phyloP scores from a whole-genome alignment of 2,888 invertebrate species.

The Apodemia hepburni region DNA sequence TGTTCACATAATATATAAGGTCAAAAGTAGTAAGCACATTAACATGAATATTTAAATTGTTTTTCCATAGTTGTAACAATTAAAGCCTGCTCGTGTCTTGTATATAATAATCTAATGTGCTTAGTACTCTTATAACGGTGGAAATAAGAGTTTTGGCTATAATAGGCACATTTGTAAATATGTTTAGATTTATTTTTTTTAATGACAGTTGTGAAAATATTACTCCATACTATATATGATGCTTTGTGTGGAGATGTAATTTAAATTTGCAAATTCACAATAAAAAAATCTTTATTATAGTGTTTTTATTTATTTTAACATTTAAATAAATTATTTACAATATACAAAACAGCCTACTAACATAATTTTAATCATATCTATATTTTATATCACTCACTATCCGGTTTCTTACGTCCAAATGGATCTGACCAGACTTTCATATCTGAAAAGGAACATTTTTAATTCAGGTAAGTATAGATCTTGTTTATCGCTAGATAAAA shows the following conservation, averaged over 20 bases:
- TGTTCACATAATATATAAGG: conserved; percentile 10
- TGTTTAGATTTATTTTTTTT: conserved; percentile 65
- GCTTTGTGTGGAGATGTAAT: conserved; percentile 38
- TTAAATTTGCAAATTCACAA: conserved; percentile 56
- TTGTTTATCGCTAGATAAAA: not conserved
- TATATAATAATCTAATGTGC: conserved; percentile 22
- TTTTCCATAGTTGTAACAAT: conserved; percentile 9
- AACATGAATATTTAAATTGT: conserved; percentile 20
- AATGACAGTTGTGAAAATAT: conserved; percentile 53
- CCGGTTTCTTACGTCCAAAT: conserved; percentile 71
- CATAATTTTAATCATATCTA: conserved; percentile 24
- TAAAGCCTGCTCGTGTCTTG: conserved; percentile 13
- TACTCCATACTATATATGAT: conserved; percentile 49
- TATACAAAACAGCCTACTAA: not conserved
- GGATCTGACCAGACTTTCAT: conserved; percentile 83
- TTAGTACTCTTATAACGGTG: conserved; percentile 26
- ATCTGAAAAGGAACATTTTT: conserved; percentile 56
- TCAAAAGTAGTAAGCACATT: conserved; percentile 18
- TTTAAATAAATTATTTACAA: conserved; percentile 1
- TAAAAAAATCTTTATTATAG: conserved; percentile 48
- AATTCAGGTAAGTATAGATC: not conserved
- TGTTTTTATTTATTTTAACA: conserved; percentile 18
- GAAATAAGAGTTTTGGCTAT: conserved; percentile 33
- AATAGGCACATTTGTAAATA: conserved; percentile 54
- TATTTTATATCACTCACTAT: conserved; percentile 36